phyloP scores from a whole-genome alignment of 1,140 invertebrate genomes.

The Orius insidiosus region DNA sequence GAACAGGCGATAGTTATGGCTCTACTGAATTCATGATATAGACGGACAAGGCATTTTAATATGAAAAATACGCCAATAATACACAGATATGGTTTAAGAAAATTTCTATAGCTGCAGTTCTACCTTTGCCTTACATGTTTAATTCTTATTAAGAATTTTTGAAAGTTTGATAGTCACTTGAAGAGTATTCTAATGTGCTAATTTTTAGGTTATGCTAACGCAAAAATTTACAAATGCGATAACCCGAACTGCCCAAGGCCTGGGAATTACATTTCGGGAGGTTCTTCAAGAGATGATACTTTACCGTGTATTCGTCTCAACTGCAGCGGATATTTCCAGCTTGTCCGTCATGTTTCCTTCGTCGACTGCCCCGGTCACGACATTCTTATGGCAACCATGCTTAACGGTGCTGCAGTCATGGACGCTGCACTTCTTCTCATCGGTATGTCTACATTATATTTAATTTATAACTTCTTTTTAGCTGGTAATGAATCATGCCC shows the following conservation, averaged over 20 bases:
- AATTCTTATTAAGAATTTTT: no score
- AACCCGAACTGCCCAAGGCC: constrained; percentile 88
- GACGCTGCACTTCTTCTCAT: constrained; percentile 95
- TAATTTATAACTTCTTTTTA: constrained; percentile 22
- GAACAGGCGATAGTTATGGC: no score
- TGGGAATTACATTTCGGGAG: constrained; percentile 89
- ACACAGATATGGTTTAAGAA: no score
- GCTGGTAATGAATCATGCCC: constrained; percentile 96
- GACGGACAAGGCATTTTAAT: no score
- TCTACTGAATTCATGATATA: no score
- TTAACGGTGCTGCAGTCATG: constrained; percentile 99
- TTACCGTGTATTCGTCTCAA: constrained; percentile 78
- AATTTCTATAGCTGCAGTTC: no score
- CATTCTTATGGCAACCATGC: constrained; percentile 99
- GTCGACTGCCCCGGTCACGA: constrained; percentile 99
- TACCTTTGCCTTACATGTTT: no score
- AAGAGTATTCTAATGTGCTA: no score
- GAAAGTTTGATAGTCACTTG: no score
- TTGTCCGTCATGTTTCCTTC: constrained; percentile 89
- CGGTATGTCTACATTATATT: constrained; percentile 32
- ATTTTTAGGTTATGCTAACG: constrained; percentile 87
- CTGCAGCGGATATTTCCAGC: constrained; percentile 72
- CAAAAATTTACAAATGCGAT: constrained; percentile 98
- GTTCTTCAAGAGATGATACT: constrained; percentile 87
- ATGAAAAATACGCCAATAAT: no score